Percentiles rank a stretch among this genome's conserved stretches.
Conservation (phyloP, 2,888 invertebrate genomes). For the Polydrusus tereticollis region DNA sequence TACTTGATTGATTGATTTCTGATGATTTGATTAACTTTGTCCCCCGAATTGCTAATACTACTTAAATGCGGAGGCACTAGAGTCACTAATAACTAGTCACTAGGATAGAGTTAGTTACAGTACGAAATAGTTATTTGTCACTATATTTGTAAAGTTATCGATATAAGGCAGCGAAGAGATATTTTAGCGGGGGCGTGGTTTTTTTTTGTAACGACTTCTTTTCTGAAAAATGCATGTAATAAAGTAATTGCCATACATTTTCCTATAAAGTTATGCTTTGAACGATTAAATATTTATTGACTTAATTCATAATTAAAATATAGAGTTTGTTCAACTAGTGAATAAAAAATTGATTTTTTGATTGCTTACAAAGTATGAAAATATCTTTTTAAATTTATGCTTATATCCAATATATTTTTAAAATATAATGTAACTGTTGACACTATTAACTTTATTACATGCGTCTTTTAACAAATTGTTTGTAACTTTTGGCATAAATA, state of each 20-base stretch:
- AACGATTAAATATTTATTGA: no score
- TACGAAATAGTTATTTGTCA: conserved; percentile 60
- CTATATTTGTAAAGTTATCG: conserved; percentile 61
- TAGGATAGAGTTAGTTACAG: conserved; percentile 57
- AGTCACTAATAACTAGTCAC: conserved; percentile 63
- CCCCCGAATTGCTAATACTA: conserved; percentile 63
- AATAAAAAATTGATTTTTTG: no score
- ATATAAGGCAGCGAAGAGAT: conserved; percentile 67
- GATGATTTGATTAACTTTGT: conserved; percentile 6
- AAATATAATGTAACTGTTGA: no score
- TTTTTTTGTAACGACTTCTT: not conserved
- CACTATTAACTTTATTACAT: not conserved
- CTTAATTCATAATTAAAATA: no score
- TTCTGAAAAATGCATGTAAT: conserved; percentile 1
- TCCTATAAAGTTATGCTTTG: not conserved
- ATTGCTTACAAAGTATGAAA: no score
- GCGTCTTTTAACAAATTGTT: not conserved
- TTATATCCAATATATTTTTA: no score
- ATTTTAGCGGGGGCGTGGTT: conserved; percentile 33
- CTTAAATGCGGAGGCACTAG: conserved; percentile 66
- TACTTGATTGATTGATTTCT: no score
- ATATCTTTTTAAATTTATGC: no score
- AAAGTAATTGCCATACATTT: not conserved
- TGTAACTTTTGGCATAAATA: not conserved
- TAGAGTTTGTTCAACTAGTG: no score